Percentiles rank a stretch among this genome's conserved stretches.
These are phyloP conservation scores for Nicator chloris DNA, from an alignment of 2,113 vertebrate species.

Conservation along the genomic window DNA sequence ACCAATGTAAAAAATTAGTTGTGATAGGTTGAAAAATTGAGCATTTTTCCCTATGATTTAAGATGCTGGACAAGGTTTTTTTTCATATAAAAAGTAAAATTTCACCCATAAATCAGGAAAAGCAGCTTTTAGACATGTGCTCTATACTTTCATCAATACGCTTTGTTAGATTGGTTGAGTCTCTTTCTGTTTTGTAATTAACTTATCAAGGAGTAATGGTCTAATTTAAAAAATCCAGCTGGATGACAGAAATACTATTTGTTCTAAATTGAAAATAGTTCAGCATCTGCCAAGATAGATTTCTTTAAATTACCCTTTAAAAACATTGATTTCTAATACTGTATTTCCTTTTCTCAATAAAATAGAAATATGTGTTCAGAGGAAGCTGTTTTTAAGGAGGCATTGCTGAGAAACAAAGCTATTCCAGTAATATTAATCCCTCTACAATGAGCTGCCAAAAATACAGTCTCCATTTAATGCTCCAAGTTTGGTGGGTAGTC, in stretches of 20 bases:
- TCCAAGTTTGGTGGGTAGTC: slow-evolving; percentile 18
- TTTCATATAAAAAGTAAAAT: slow-evolving; percentile 23
- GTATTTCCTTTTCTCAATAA: slow-evolving; percentile 43
- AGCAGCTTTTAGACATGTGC: slow-evolving; percentile 19
- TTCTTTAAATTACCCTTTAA: slow-evolving; percentile 62
- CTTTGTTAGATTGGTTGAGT: slow-evolving; percentile 31
- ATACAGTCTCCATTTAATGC: slow-evolving; percentile 26
- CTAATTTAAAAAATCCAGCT: slow-evolving; percentile 39
- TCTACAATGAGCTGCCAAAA: slow-evolving; percentile 34
- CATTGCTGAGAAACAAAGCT: slow-evolving; percentile 16
- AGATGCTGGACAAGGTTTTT: not conserved
- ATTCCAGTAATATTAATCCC: slow-evolving; percentile 47
- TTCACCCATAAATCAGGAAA: slow-evolving; percentile 53
- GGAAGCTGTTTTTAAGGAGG: slow-evolving; percentile 23
- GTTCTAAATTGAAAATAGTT: slow-evolving; percentile 57
- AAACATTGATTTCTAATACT: slow-evolving; percentile 56
- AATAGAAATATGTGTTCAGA: slow-evolving; percentile 42
- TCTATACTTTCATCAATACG: slow-evolving; percentile 2
- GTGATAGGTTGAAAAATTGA: slow-evolving; percentile 35
- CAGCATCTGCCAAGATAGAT: slow-evolving; percentile 60
- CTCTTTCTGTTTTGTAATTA: slow-evolving; percentile 59
- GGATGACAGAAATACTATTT: slow-evolving; percentile 57
- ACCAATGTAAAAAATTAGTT: slow-evolving; percentile 14
- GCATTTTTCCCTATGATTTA: slow-evolving; percentile 37
- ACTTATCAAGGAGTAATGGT: slow-evolving; percentile 60